Base-by-base conservation (phyloP, 2,113 vertebrate species). In the Castor canadensis region DNA sequence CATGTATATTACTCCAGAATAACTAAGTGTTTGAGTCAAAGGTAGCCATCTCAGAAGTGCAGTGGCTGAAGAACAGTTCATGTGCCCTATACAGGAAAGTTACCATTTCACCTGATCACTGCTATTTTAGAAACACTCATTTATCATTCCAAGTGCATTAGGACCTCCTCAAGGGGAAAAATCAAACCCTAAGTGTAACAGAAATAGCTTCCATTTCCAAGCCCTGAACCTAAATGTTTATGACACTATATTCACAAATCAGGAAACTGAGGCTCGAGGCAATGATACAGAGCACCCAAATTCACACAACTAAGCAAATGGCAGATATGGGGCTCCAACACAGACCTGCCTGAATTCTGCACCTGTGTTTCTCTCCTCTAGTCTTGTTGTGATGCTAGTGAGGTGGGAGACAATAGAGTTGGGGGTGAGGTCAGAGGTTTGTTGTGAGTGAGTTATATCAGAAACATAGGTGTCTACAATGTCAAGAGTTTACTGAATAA, bases 321-420 rank as follows among this genome's bases (percentile, higher is more conserved):
- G 76, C 24, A 47, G 43, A 9, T 5, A 17, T 3, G 15, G 24
- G 16, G 30, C 62, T 20, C 62, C 49, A 45, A 2, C 20, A 6
- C 4, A 4, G 13, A 9, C 30, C 47, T 62, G 43, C 8, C 12
- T 22, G 2, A 26, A 1, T 49, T 9, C 62, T 6, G 5, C 16
- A 28, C 19, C 40, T 66, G 6, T 0, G 0, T 26, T 64, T 47
- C n/a, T 49, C 30, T 38, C 52, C 69, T 0, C 7, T 28, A 2
- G 10, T 6, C 43, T 24, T 1, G 1, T 45, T 30, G 19, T 1
- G 5, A 5, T 0, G 3, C 66, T 49, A 45, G 67, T 52, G 69
- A 87, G 8, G 16, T 16, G 16, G 15, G 40, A 30, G 49, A 71
- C 20, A 12, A 24, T 24, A 15, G 62, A 20, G 19, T 17, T 12